Conservation (phyloP, 2,113 vertebrate genomes). For the Carassius auratus region DNA sequence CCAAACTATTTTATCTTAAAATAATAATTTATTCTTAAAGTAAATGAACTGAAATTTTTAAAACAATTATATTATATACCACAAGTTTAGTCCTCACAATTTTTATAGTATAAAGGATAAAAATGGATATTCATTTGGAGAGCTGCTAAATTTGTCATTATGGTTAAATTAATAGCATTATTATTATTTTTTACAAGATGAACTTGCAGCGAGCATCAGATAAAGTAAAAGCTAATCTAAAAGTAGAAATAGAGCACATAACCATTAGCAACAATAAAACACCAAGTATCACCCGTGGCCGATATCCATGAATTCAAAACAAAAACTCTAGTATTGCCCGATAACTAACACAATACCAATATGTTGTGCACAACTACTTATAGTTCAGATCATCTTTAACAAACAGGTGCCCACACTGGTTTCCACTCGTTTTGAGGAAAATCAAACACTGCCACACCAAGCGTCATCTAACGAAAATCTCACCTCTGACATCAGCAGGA, state of each 20-base stretch:
- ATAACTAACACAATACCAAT: neutral
- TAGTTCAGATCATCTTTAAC: neutral
- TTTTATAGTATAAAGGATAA: too few relatives aligned
- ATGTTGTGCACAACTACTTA: neutral
- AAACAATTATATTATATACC: too few relatives aligned
- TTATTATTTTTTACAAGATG: too few relatives aligned
- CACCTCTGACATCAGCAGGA: conserved; percentile 73
- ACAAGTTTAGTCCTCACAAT: too few relatives aligned
- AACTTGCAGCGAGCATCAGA: neutral
- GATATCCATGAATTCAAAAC: neutral
- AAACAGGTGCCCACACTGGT: neutral
- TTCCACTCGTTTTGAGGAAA: neutral
- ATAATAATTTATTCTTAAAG: too few relatives aligned
- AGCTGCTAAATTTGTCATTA: too few relatives aligned
- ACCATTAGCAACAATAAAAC: neutral
- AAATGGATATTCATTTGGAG: too few relatives aligned
- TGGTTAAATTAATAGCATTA: too few relatives aligned
- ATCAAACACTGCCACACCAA: neutral
- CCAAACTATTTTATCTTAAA: too few relatives aligned
- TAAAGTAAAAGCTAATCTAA: neutral
- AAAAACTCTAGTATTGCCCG: neutral
- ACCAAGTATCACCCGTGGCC: neutral
- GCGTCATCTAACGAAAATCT: conserved; percentile 36
- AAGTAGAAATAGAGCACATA: neutral
- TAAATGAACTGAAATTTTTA: too few relatives aligned